These are phyloP conservation scores for Artemia sinica DNA, from an alignment of 2,888 invertebrate species.

Conservation along the genomic window DNA sequence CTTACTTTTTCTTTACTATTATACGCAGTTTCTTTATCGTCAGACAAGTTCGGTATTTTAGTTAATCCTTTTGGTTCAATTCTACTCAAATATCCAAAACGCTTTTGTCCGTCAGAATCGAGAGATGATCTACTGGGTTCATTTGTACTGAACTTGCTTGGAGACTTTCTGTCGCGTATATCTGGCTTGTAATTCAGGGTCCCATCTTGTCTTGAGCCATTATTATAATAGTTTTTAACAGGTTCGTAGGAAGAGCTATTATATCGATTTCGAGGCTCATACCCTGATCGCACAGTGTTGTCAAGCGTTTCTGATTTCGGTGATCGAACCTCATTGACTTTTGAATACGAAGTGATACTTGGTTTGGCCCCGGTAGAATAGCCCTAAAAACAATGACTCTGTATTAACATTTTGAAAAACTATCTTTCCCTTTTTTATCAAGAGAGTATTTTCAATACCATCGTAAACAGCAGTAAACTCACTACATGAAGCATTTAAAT, in stretches of 20 bases:
- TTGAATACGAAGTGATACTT: neutral
- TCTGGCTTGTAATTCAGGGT: neutral
- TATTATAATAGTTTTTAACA: neutral
- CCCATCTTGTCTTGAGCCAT: neutral
- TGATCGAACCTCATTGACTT: neutral
- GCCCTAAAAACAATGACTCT: neutral
- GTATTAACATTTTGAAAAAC: too few relatives aligned
- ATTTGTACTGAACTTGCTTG: neutral
- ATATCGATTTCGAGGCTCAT: constrained; percentile 2
- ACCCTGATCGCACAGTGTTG: neutral
- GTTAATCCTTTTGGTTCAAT: neutral
- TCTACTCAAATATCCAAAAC: neutral
- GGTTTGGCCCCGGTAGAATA: neutral
- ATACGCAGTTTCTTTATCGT: neutral
- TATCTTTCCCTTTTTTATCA: too few relatives aligned
- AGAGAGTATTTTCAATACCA: too few relatives aligned
- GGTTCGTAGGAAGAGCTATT: neutral
- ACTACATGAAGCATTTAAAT: too few relatives aligned
- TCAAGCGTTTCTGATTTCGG: neutral
- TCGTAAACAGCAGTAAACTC: too few relatives aligned
- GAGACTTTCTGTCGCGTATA: neutral
- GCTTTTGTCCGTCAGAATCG: neutral
- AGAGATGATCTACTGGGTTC: neutral
- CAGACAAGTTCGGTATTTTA: neutral
- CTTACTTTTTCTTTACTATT: neutral